Conservation (phyloP, 2,113 vertebrate genomes). For the Orycteropus afer region DNA sequence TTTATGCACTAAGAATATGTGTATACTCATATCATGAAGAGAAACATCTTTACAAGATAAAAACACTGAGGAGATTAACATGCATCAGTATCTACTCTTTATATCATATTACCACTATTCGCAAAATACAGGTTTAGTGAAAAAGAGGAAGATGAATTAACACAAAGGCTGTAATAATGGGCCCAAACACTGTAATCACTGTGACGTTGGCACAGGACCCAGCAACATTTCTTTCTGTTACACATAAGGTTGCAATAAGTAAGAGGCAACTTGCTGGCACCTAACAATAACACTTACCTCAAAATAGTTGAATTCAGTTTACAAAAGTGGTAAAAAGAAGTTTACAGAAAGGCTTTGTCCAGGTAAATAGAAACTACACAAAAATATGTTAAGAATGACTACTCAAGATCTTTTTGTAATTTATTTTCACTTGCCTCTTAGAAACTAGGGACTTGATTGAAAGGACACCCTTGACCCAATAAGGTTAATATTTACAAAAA, state of each 20-base stretch:
- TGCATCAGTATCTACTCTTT: background rate
- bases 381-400: slow-evolving; percentile 27
- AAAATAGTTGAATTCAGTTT: background rate
- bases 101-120: background rate
- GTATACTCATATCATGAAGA: background rate
- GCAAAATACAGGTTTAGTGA: background rate
- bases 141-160: background rate
- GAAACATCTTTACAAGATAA: background rate
- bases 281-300: background rate
- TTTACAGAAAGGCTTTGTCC: background rate
- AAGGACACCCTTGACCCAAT: background rate
- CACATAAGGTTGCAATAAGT: background rate
- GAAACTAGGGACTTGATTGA: background rate
- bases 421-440: slow-evolving; percentile 21
- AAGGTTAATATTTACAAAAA: slow-evolving; percentile 47
- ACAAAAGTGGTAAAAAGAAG: background rate
- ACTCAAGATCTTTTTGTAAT: slow-evolving; percentile 18
- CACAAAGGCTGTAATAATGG: background rate
- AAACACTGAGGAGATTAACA: background rate
- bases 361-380: background rate
- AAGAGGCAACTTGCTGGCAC: too few relatives aligned
- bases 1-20: background rate
- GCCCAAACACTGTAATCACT: background rate
- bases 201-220: background rate
- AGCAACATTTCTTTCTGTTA: background rate